Base-by-base conservation (phyloP, 2,113 vertebrate species). In the Dasypus novemcinctus region DNA sequence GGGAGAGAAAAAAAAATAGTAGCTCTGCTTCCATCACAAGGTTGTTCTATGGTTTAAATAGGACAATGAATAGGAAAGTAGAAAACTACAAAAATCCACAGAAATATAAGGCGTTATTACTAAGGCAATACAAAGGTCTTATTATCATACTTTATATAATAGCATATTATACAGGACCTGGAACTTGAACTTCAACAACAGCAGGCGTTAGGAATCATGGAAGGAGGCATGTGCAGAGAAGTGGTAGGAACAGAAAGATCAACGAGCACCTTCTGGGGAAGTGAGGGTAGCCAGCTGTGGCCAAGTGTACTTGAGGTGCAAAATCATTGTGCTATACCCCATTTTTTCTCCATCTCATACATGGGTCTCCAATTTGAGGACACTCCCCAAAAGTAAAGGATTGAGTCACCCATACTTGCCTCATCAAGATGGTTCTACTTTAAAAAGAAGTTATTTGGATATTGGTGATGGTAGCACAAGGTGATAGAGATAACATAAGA, bases 241-340 rank as follows among this genome's bases (percentile, higher is more conserved):
- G 15, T 14, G 36, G 41, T 17, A 43, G 31, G 4, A 41, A 84
- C 59, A 52, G 23, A 25, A n/a, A 52, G 2, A 17, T 27, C 27
- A 23, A 31, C 23, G 23, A 66, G 2, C 7, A 61, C 59, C 21
- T 64, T 17, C 20, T 8, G 29, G 29, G 31, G 12, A 21, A 9
- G 27, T 20, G 46, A 23, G 23, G 1, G 1, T 9, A 5, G 2
- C n/a, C 8, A 7, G 17, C 1, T 11, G 0, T 13, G 25, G 68
- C 9, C 9, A 38, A 0, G 18, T 43, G 33, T 1, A 9, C 57
- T 14, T 13, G 7, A 17, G 79, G 29, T 21, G 11, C 33, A 15
- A 29, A 61, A 21, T 33, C 41, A 23, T 6, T 4, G 66, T 7
- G 21, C 27, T 20, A 23, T 43, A 33, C 33, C n/a, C 75, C 15